Percentiles rank a stretch among this genome's conserved stretches.
Conservation (phyloP, 2,888 invertebrate species). For the Teinopalpus imperialis region DNA sequence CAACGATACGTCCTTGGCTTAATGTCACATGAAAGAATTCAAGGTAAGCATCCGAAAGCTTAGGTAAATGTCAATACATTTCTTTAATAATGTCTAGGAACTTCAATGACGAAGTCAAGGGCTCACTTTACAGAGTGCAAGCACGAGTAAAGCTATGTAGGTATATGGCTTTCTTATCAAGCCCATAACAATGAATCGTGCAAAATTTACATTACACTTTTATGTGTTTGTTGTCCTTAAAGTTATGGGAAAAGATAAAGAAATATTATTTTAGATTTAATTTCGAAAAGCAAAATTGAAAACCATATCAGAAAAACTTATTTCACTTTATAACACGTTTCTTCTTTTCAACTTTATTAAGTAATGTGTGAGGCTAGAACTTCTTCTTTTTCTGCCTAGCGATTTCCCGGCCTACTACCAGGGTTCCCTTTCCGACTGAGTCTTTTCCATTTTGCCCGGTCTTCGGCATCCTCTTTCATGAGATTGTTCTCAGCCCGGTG, state of each 20-base stretch:
- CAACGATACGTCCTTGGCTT: background rate
- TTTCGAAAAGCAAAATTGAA: background rate
- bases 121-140: conserved; percentile 9
- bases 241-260: conserved; percentile 19
- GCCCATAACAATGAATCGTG: conserved; percentile 23
- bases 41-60: conserved; percentile 12
- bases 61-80: conserved; percentile 2
- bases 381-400: no score
- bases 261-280: conserved; percentile 13
- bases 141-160: conserved; percentile 23
- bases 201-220: conserved; percentile 21
- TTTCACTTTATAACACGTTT: no score
- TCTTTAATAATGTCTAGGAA: conserved; percentile 5
- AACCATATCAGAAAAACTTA: no score
- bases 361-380: no score
- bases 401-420: no score
- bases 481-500: no score
- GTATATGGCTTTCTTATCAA: conserved; percentile 19
- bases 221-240: conserved; percentile 25
- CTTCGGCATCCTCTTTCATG: no score
- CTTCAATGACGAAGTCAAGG: conserved; percentile 17
- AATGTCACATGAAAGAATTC: background rate
- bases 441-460: no score
- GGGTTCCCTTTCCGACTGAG: no score
- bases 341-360: no score